Evolutionary conservation across 2,888 invertebrate genomes (phyloP).

Genomic region (Sclerodermus sp.): DNA sequence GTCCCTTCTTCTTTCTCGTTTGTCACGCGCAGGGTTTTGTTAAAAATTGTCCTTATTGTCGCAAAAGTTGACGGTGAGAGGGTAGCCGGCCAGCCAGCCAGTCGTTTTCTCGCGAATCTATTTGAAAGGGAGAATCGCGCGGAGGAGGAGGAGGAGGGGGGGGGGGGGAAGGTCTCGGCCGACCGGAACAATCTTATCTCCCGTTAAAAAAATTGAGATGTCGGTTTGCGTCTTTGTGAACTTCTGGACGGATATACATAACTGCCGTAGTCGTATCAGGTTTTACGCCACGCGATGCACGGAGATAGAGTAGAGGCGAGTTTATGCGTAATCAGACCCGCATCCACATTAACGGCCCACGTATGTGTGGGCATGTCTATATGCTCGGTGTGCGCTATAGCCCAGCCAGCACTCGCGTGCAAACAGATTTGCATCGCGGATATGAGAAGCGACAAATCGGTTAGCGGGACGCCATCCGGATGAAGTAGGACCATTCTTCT

Average conservation of each 20-base stretch:
- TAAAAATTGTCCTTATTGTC: too few species aligned
- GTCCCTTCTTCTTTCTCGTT: too few species aligned
- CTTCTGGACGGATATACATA: constrained; percentile 43
- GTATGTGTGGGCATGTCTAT: constrained; percentile 7
- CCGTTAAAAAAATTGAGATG: constrained; percentile 49
- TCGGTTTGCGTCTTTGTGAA: constrained; percentile 47
- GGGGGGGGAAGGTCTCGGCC: constrained; percentile 9
- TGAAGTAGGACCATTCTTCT: neutral
- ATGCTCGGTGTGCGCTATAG: neutral
- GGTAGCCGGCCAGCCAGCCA: neutral
- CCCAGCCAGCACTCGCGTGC: neutral
- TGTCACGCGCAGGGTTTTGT: too few species aligned
- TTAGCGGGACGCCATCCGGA: constrained; percentile 6
- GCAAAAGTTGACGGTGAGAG: neutral
- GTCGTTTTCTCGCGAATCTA: too few species aligned
- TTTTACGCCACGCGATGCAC: constrained; percentile 44
- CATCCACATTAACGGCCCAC: constrained; percentile 33
- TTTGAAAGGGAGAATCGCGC: too few species aligned
- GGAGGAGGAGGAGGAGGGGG: too few species aligned
- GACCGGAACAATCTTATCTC: constrained; percentile 47
- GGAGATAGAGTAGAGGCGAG: constrained; percentile 37
- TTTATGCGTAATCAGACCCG: constrained; percentile 50
- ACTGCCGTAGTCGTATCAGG: constrained; percentile 42
- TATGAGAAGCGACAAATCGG: constrained; percentile 3
- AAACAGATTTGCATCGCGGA: constrained; percentile 2